Percentiles rank a stretch among this genome's conserved stretches.
These are phyloP conservation scores for Leiothrix lutea DNA, from an alignment of 2,113 vertebrate genomes.

Conservation along the genomic window DNA sequence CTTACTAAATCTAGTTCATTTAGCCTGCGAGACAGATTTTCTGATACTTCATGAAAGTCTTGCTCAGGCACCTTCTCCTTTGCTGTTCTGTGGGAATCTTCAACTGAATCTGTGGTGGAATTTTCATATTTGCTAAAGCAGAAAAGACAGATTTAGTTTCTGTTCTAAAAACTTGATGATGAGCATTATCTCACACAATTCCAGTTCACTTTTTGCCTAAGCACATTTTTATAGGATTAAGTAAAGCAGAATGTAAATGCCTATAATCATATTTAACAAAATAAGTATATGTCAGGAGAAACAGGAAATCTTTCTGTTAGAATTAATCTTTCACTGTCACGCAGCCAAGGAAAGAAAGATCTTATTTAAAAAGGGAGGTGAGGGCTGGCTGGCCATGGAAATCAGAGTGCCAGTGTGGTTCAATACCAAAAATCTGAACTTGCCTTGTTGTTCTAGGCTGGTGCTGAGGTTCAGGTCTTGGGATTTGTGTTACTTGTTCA, in stretches of 20 bases:
- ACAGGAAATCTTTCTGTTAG: neutral
- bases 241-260: neutral
- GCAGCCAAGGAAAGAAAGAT: neutral
- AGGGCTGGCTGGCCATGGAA: neutral
- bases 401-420: neutral
- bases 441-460: constrained; percentile 54
- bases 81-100: constrained; percentile 58
- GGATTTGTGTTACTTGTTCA: neutral
- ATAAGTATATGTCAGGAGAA: neutral
- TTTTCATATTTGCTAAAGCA: neutral
- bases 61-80: constrained; percentile 74
- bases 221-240: neutral
- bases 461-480: neutral
- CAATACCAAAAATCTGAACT: neutral
- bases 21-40: constrained; percentile 83
- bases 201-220: neutral
- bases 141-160: neutral
- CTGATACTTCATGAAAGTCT: constrained; percentile 82
- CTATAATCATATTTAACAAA: neutral
- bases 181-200: neutral
- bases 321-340: neutral
- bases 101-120: neutral
- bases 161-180: neutral
- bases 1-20: constrained; percentile 86
- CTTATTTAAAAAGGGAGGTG: neutral